Base-by-base conservation (phyloP, 1,140 invertebrate species). In the Dufourea novaeangliae region DNA sequence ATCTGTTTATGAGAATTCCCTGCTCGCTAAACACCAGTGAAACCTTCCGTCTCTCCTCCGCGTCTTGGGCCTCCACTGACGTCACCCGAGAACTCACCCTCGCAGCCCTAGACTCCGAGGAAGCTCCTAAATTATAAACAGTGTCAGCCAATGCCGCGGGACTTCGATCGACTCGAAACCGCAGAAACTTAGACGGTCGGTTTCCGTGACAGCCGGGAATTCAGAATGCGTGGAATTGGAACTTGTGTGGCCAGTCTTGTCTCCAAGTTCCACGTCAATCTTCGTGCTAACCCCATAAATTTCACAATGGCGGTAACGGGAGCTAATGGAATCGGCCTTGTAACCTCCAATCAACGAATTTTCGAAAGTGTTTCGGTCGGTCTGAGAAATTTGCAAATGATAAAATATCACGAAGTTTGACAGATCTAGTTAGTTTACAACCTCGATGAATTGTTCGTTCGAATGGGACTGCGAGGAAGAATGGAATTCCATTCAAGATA, bases 61-160 rank as follows among this genome's bases (percentile, higher is more conserved):
- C 7, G 29, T 25, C n/a, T 10, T 8, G 27, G 11, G 14, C 29
- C 12, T 68, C 52, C 17, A 46, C 6, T 54, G 39, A 64, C 68
- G 64, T 84, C 71, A 64, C 22, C 69, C 56, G 25, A 54, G 54
- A 39, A 69, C 22, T 52, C 56, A 39, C 14, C 22, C 75, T 63
- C 66, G 39, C n/a, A 68, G 39, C 68, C 78, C 66, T 82, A 57
- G 52, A 63, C 67, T 67, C 56, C 39, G 56, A 25, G 46, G 70
- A 86, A 74, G 74, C 78, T 71, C 62, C 83, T 89, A 89, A 89
- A 89, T 89, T 89, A 89, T 89, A 87, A 89, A 89, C 88, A 89
- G 70, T 79, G 83, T 81, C 74, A 67, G 66, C 72, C 57, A 82
- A 84, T 72, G 68, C 66, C 69, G 70, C 59, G 73, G 77, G 66